Evolutionary conservation across 2,113 vertebrate genomes (phyloP).

Genomic region (Dasypus novemcinctus): DNA sequence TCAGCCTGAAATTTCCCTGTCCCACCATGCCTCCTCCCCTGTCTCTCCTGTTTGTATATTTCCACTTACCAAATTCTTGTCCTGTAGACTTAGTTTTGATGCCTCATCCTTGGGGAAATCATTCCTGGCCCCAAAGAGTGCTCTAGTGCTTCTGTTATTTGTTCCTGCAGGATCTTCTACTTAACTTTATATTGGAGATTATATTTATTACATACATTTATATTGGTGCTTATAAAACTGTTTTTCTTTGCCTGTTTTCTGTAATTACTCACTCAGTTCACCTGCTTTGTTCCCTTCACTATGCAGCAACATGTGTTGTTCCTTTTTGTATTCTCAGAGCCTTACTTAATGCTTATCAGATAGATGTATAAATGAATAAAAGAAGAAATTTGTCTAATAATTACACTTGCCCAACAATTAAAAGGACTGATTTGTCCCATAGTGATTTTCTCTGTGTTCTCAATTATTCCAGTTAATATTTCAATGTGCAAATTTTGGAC

Average conservation of each 20-base stretch:
- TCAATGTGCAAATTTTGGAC: not conserved
- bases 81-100: not conserved
- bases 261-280: not conserved
- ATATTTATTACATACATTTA: not conserved
- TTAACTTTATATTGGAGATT: not conserved
- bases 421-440: not conserved
- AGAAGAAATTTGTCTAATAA: not conserved
- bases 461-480: not conserved
- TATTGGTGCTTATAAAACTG: not conserved
- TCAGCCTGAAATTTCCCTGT: not conserved
- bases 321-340: not conserved
- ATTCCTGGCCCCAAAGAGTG: not conserved
- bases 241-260: not conserved
- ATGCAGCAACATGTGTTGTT: not conserved
- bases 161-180: not conserved
- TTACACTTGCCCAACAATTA: not conserved
- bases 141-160: not conserved
- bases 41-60: rapidly evolving
- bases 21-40: rapidly evolving
- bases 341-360: not conserved
- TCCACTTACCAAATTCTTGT: not conserved
- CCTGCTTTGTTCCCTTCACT: not conserved
- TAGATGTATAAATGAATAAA: not conserved
- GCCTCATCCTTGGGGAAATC: not conserved
- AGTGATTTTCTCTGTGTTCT: not conserved